phyloP scores from a whole-genome alignment of 2,888 invertebrate genomes.

The Taenaris catops region DNA sequence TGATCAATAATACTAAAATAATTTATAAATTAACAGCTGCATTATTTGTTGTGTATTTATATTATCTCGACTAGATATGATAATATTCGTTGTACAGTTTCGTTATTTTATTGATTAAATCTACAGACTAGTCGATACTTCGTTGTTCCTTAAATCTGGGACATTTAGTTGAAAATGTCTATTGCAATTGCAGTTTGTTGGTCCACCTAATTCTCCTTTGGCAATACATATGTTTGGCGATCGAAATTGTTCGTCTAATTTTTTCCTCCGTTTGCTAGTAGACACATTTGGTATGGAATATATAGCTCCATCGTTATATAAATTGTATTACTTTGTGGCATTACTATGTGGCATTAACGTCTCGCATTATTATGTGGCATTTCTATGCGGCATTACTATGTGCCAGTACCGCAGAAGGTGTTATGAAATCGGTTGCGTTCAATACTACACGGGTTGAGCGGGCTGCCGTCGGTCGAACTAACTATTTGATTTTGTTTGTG shows the following conservation, averaged over 20 bases:
- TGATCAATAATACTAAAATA: conserved; percentile 22
- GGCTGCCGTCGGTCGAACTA: no score
- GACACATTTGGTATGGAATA: conserved; percentile 45
- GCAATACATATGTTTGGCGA: conserved; percentile 69
- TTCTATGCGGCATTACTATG: no score
- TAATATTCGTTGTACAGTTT: conserved; percentile 27
- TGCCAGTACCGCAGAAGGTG: no score
- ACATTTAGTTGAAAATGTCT: conserved; percentile 68
- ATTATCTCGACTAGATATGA: conserved; percentile 52
- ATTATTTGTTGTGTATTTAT: conserved; percentile 20
- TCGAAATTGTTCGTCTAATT: conserved; percentile 48
- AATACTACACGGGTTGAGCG: no score
- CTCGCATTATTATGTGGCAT: conserved; percentile 38
- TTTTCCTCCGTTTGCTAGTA: conserved; percentile 44
- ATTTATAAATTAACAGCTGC: conserved; percentile 9
- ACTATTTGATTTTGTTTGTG: no score
- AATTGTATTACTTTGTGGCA: no score
- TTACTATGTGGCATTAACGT: conserved; percentile 33
- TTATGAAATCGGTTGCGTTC: no score
- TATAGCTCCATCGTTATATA: conserved; percentile 35
- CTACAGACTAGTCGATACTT: conserved; percentile 61
- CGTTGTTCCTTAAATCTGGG: conserved; percentile 55
- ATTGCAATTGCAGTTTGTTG: conserved; percentile 61
- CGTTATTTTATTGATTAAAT: conserved; percentile 17
- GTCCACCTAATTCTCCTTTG: conserved; percentile 54